Percentiles rank a stretch among this genome's conserved stretches.
Conservation (phyloP, 2,888 invertebrate genomes). For the Orthosia gothica region DNA sequence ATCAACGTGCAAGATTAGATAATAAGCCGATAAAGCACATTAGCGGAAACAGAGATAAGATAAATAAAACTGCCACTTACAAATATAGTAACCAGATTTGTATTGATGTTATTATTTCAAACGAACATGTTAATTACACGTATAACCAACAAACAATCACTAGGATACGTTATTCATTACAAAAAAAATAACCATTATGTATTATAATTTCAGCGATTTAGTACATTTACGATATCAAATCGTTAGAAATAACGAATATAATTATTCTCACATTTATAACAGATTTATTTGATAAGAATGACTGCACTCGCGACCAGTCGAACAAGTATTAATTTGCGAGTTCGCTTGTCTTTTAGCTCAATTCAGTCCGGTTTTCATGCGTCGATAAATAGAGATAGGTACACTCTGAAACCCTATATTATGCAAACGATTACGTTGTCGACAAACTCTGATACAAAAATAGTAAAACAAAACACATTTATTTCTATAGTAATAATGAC, state of each 20-base stretch:
- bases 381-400: slow-evolving; percentile 47
- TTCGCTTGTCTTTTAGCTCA: neutral
- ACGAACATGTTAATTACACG: slow-evolving; percentile 45
- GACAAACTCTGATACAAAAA: slow-evolving; percentile 56
- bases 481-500: slow-evolving; percentile 31
- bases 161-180: slow-evolving; percentile 24
- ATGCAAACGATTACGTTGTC: slow-evolving; percentile 56
- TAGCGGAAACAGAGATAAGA: slow-evolving; percentile 21
- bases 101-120: slow-evolving; percentile 58
- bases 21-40: slow-evolving; percentile 13
- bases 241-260: slow-evolving; percentile 36
- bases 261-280: slow-evolving; percentile 48
- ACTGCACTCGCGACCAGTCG: slow-evolving; percentile 31
- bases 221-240: slow-evolving; percentile 42
- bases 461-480: slow-evolving; percentile 59
- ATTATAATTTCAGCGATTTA: slow-evolving; percentile 27
- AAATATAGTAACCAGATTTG: slow-evolving; percentile 64
- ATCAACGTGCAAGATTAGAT: slow-evolving; percentile 41
- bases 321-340: slow-evolving; percentile 23
- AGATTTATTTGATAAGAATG: slow-evolving; percentile 50
- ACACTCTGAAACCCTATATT: slow-evolving; percentile 56
- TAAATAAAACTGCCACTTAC: slow-evolving; percentile 64
- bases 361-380: slow-evolving; percentile 45
- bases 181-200: slow-evolving; percentile 40
- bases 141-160: slow-evolving; percentile 59